Evolutionary conservation across 1,140 invertebrate genomes (phyloP).

Genomic region (Nasonia giraulti): DNA sequence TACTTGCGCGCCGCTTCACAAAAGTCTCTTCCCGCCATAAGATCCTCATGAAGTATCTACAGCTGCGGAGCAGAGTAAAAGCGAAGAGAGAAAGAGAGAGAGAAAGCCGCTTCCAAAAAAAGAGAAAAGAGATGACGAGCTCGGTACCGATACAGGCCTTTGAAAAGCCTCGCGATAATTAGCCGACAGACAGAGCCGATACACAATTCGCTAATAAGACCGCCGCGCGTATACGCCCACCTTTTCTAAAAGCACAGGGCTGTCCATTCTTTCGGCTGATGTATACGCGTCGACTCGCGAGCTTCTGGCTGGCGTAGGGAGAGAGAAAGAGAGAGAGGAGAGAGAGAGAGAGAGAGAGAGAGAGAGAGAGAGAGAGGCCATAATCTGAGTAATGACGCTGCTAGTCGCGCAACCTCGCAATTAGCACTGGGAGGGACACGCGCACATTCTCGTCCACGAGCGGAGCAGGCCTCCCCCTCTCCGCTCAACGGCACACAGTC

Average conservation of each 20-base stretch:
- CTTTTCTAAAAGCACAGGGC: background rate
- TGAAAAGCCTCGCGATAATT: slow-evolving; percentile 6
- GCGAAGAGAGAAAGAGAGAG: too few relatives aligned
- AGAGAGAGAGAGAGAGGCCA: background rate
- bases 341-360: background rate
- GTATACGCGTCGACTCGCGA: too few relatives aligned
- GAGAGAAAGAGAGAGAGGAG: background rate
- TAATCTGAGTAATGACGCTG: slow-evolving; percentile 33
- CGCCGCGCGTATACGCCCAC: background rate
- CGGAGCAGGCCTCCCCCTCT: too few relatives aligned
- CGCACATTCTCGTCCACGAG: background rate
- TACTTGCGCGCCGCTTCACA: background rate
- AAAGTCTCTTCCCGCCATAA: background rate
- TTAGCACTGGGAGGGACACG: slow-evolving; percentile 19
- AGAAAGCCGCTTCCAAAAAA: background rate
- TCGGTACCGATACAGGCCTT: background rate
- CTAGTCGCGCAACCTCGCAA: slow-evolving; percentile 21
- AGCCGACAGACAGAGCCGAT: background rate
- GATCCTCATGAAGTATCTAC: background rate
- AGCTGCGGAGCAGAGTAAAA: too few relatives aligned
- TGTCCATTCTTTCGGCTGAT: background rate
- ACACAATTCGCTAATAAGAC: slow-evolving; percentile 1
- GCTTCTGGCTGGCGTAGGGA: too few relatives aligned
- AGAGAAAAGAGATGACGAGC: too few relatives aligned
- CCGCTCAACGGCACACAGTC: background rate